Evolutionary conservation across 2,797 vertebrate species (phyloP), one percentile per base, ranked within the genome.

Genomic region (Falco naumanni): DNA sequence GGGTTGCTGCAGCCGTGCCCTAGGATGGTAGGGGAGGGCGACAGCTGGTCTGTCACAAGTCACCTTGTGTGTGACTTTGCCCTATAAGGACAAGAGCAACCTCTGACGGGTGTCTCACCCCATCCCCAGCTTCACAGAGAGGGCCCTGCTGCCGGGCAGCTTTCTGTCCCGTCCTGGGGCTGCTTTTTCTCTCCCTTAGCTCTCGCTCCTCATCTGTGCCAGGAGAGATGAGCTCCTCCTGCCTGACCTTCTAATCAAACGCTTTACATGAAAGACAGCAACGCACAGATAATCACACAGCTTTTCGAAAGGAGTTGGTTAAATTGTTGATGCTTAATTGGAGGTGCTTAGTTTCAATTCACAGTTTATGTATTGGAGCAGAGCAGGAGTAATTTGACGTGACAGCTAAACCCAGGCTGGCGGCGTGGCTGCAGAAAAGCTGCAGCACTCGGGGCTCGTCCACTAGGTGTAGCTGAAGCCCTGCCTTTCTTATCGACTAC

Each of bases 381-480:
- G 57, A 90, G 90, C 5, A 56, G 18, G 43, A 70, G 65, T 66
- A 25, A 96, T 93, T 64, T 78, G 63, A 34, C 13, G 7, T 1
- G 53, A 71, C 28, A 68, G 76, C 82, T 66, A 43, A 50, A 57
- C 5, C 31, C 28, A 25, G 0, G 0, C 25, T 68, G 2, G 17
- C 7, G 18, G 11, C 26, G 47, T 20, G 41, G 51, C 54, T 94
- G 48, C 7, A 3, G 93, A 84, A 66, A 70, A 78, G 53, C 84
- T 95, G 96, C 89, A 90, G 59, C 94, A 87, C 91, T 59, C 31
- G 7, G 11, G 10, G 39, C 9, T 41, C 86, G 78, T 45, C 96
- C 98, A 97, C 98, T 96, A 98, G 98, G 76, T 97, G 98, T 97
- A 86, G 96, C 92, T 96, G 87, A 79, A 96, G 74, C 39, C 79